These are phyloP conservation scores for Lissocephala sabroskyi DNA, from an alignment of 2,888 invertebrate species.

Conservation along the genomic window DNA sequence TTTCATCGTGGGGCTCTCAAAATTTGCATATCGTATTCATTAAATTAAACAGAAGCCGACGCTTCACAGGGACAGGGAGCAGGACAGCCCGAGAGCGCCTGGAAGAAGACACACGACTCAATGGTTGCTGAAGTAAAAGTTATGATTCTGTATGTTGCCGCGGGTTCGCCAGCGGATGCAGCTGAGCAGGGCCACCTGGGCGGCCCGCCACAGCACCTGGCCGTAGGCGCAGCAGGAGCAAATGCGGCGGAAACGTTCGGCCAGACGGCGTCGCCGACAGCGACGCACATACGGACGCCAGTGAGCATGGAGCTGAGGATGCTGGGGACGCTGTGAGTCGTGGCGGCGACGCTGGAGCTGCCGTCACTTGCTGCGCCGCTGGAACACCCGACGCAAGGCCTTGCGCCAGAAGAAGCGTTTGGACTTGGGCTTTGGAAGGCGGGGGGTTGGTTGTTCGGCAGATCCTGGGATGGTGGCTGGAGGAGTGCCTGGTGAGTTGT, in stretches of 20 bases:
- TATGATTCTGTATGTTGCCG: slow-evolving; percentile 54
- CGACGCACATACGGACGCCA: slow-evolving; percentile 45
- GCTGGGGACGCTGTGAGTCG: slow-evolving; percentile 25
- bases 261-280: slow-evolving; percentile 40
- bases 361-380: slow-evolving; percentile 57
- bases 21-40: too few relatives aligned
- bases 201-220: slow-evolving; percentile 45
- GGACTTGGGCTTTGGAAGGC: slow-evolving; percentile 35
- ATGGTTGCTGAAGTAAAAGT: slow-evolving; percentile 57
- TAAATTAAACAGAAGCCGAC: too few relatives aligned
- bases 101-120: slow-evolving; percentile 14
- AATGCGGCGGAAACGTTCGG: slow-evolving; percentile 48
- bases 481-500: background rate
- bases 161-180: slow-evolving; percentile 59
- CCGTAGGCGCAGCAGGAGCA: slow-evolving; percentile 53
- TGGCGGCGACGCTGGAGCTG: slow-evolving; percentile 49
- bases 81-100: background rate
- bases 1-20: too few relatives aligned
- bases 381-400: slow-evolving; percentile 66
- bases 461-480: too few relatives aligned
- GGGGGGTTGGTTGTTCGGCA: too few relatives aligned
- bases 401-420: slow-evolving; percentile 67
- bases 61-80: too few relatives aligned
- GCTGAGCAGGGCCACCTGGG: slow-evolving; percentile 49
- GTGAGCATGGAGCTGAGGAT: slow-evolving; percentile 15